Conservation (phyloP, 2,888 invertebrate species). For the Branchipolynoe longqiensis region DNA sequence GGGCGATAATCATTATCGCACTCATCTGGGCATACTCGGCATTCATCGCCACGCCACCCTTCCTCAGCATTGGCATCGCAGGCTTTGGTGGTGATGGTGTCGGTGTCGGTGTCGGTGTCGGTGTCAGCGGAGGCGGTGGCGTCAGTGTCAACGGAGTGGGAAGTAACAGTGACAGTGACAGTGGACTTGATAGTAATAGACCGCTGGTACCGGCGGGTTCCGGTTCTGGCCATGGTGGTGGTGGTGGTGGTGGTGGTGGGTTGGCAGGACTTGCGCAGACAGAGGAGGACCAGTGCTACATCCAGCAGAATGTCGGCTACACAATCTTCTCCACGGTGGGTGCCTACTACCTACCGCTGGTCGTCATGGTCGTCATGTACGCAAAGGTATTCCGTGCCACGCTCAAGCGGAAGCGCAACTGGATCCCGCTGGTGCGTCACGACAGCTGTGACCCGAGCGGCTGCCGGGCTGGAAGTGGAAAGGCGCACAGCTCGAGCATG, state of each 20-base stretch:
- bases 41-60: constrained; percentile 94
- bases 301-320: constrained; percentile 96
- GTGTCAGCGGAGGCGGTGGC: no score
- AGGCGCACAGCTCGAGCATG: neutral
- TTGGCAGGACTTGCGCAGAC: neutral
- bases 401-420: constrained; percentile 69
- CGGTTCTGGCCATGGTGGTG: no score
- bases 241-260: no score
- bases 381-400: constrained; percentile 81
- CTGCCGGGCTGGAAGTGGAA: neutral
- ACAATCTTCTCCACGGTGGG: constrained; percentile 94
- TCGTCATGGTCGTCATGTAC: constrained; percentile 97
- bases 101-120: no score
- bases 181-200: no score
- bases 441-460: constrained; percentile 12
- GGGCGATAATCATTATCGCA: constrained; percentile 91
- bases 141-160: no score
- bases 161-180: no score
- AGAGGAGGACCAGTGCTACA: constrained; percentile 85
- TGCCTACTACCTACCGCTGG: constrained; percentile 95
- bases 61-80: constrained; percentile 76
- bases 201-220: no score
- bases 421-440: constrained; percentile 63
- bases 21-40: constrained; percentile 96
- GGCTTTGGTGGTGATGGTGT: neutral